Base-by-base conservation (phyloP, 2,797 vertebrate species). In the Rhinichthys osculus region DNA sequence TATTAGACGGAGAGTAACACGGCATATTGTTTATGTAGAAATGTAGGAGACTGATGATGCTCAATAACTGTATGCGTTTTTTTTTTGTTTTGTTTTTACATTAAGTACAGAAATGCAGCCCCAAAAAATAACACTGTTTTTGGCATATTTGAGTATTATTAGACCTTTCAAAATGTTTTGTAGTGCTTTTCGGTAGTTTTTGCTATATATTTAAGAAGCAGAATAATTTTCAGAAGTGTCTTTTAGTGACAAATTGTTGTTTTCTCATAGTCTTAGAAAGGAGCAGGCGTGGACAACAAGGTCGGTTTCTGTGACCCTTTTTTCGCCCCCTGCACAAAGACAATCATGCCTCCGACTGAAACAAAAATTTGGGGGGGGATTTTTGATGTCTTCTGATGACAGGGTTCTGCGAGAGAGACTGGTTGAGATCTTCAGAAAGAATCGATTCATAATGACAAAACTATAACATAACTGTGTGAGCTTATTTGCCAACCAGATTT, bases 381-480 rank as follows among this genome's bases (percentile, higher is more conserved):
- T 88, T 86, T 77, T 23, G 67, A 90, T 50, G 85, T 81, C 71
- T 57, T 71, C 57, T 71, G 77, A 81, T 83, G 85, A 66, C 62
- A 47, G 66, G 82, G 67, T 82, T 85, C 21, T 87, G 84, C 76
- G 30, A 57, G 78, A 82, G 72, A 73, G 80, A 59, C 27, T 17
- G 2, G 50, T 72, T n/a, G 33, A 74, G 67, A 47, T 23, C 52
- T 64, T 38, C 42, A 57, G 19, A 73, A 64, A 21, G 69, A 66
- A 81, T 52, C 2, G 0, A 74, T 80, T 23, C 38, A 80, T 16
- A 27, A 82, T 44, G 52, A 27, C 7, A 64, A 70, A 11, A 47
- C 40, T 70, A 35, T 52, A 8, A 27, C 33, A 64, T 9, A 64
- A 62, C 21, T 66, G 5, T 52, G 8, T 47, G 10, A 74, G 40